Base-by-base conservation (phyloP, 1,140 invertebrate genomes). In the Thrips palmi region DNA sequence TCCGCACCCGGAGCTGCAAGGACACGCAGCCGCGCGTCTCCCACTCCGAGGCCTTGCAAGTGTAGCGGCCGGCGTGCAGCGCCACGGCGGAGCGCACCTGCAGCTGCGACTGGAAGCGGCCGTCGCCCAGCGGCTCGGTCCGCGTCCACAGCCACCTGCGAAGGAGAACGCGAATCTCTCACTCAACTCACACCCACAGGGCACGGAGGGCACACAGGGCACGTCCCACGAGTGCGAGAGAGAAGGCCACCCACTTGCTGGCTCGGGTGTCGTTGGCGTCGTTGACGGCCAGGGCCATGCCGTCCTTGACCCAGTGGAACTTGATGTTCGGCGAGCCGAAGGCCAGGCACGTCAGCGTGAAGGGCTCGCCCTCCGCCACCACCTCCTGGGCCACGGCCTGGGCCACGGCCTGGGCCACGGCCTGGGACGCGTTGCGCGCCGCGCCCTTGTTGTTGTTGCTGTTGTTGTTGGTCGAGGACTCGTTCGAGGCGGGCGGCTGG, bases 251-350 rank as follows among this genome's bases (percentile, higher is more conserved):
- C 33, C 25, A 48, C 47, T 45, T 38, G 19, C 63, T 59, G 77
- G 76, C 74, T 74, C 37, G 62, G 69, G 21, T 75, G 65, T 46
- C 69, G 52, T 82, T 80, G 38, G n/a, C n/a, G n/a, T n/a, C n/a
- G n/a, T n/a, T n/a, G n/a, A n/a, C n/a, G n/a, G n/a, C n/a, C n/a
- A 82, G 70, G 40, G 66, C 62, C 39, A 76, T 65, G 2, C 74
- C 71, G 51, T 84, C 77, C 52, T 84, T 83, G 59, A 74, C 80
- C 79, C 79, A 84, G 14, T 65, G 65, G 52, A 82, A 82, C 20
- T 63, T 65, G 49, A 77, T 74, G 25, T 67, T 60, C 1, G 73
- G 67, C 40, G 76, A 79, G 42, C 77, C 78, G 47, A 78, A 70
- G 24, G 77, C 76, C 31, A 70, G 62, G 49, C 80, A 84, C 32